Base-by-base conservation (phyloP, 2,113 vertebrate genomes). In the Microtus pennsylvanicus region DNA sequence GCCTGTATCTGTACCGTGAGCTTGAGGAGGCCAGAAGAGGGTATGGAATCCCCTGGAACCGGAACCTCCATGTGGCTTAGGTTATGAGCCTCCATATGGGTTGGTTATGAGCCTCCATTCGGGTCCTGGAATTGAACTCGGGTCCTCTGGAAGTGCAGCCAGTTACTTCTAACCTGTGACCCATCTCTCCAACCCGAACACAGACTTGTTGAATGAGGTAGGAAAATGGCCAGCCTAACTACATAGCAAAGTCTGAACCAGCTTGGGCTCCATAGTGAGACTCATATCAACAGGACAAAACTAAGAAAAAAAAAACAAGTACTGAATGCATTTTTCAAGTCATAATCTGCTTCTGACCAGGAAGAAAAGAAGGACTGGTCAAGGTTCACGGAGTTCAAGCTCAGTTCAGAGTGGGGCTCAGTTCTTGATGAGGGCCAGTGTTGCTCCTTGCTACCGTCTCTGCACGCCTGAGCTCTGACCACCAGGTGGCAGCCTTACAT, bases 371-470 rank as follows among this genome's bases (percentile, higher is more conserved):
- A 42, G 4, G 10, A 7, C 24, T 1, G 24, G 35, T 45, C 61
- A 30, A 30, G 38, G 82, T 45, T 45, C 45, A 45, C 45, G 45
- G 45, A 45, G 45, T 45, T 45, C 45, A 45, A 45, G 45, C 45
- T 45, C 45, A 45, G 45, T 45, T 45, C 45, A 45, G 45, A 16
- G 19, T 16, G 33, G 8, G 45, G 63, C 30, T 70, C 5, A 13
- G 4, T 14, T 22, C 63, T 17, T n/a, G n/a, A n/a, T 21, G 0
- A 26, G 22, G 58, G 0, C 58, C 6, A 0, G 58, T 58, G 6
- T 22, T n/a, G 70, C 12, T n/a, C 47, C 24, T 9, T 14, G 0
- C 3, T 67, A 63, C 33, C 61, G 28, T 87, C 72, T 77, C 87
- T 85, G 33, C 12, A 4, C 8, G 45, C 22, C 69, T 76, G 17